Evolutionary conservation across 2,888 invertebrate genomes (phyloP), one percentile per base, ranked within the genome.

Genomic region (Mechanitis mazaeus): DNA sequence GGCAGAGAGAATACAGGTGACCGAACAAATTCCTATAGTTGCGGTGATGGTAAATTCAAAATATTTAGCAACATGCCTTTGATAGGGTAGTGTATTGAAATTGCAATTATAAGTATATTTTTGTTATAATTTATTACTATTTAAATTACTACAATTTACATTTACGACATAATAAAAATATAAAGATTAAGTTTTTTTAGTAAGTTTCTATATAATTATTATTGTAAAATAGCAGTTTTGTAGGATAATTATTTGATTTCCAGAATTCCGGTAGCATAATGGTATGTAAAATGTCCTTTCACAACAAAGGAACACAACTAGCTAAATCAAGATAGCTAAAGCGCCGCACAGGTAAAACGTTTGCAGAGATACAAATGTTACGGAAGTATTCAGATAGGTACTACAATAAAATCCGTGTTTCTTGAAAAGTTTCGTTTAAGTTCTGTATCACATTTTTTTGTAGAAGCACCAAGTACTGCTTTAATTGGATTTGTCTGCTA

Each of bases 311-410:
- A 31, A 9, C 55, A 60, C 60, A 60, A 50, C 60, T 50, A 47
- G 58, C 38, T 64, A 54, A 58, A 60, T 60, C 58, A 60, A 54
- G 58, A 60, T 60, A 58, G 60, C 50, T 50, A 50, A 54, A 33
- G 38, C 60, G 35, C 38, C 33, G 46, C 58, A 56, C 42, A 54
- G 58, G 53, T 58, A 56, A 55, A 46, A 56, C 12, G 38, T 9
- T 12, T 42, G 35, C 45, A 60, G 64, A 60, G 20, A 38, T 60
- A 56, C 9, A 31, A 54, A 64, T 28, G 20, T 7, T 31, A 28
- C 11, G 31, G 50, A 50, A 50, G 50, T 50, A 31, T 31, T 31
- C 50, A 31, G 9, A 50, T 50, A 31, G 28, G 50, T 31, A 7
- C 28, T 28, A 31, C 31, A 28, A 31, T 31, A 50, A 31, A 42